Base-by-base conservation (phyloP, 92 coral and sea anemone genomes). In the Epizoanthus scotinus region DNA sequence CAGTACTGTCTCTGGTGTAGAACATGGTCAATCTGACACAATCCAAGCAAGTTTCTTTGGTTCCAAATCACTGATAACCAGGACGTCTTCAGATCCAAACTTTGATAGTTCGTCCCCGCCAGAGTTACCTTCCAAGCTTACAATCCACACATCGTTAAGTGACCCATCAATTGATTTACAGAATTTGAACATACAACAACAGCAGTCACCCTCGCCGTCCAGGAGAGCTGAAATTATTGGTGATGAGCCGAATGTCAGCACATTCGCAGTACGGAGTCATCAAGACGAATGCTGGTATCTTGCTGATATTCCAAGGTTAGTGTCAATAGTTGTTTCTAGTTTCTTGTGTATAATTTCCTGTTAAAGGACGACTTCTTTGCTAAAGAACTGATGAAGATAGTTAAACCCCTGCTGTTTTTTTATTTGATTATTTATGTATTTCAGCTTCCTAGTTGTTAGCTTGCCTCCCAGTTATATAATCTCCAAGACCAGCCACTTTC, bases 221-320 rank as follows among this genome's bases (percentile, higher is more conserved):
- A 44, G 7, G 40, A 47, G 15, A 18, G 52, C 55, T n/a, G 52
- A 25, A n/a, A 70, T 1, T 7, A 28, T 19, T 18, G 61, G 29
- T 18, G 19, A 12, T 12, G 85, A 79, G 18, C 26, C 34, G 34
- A 21, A 12, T 24, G 6, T 63, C 49, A 50, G 36, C 18, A 65
- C n/a, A n/a, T n/a, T n/a, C n/a, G n/a, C n/a, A n/a, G 85, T 86
- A 0, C 74, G 85, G 24, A 94, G 91, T 31, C 92, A 92, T 47
- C 92, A 94, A 47, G 94, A 92, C 62, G 98, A 92, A 63, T 87
- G 88, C 59, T 94, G 98, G 98, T 94, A 94, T 82, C 87, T 94
- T 82, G 90, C 98, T 63, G 97, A 92, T 38, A 93, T 94, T 18
- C 87, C 97, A 56, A 94, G 98, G 98, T 94, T 40, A 18, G 79